Evolutionary conservation across 2,113 vertebrate genomes (phyloP).

Genomic region (Penelope pileata): DNA sequence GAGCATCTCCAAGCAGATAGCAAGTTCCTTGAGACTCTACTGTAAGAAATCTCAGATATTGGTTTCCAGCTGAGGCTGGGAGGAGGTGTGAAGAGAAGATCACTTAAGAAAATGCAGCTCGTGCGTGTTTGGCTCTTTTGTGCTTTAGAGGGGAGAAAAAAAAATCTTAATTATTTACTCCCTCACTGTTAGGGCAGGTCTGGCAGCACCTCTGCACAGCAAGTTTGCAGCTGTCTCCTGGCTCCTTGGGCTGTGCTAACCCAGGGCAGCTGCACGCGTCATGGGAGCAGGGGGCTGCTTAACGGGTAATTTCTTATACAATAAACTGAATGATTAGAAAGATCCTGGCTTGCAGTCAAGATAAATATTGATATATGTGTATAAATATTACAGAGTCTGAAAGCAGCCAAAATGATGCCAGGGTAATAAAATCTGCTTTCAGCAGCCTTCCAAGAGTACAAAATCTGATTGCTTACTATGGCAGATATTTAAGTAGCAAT

Average conservation of each 20-base stretch:
- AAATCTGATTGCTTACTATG: background rate
- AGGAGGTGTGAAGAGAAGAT: background rate
- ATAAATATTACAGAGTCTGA: background rate
- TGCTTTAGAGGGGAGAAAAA: background rate
- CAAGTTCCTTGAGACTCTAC: background rate
- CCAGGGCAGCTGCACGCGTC: background rate
- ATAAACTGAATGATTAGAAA: background rate
- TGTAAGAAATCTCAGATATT: background rate
- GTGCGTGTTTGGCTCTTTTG: background rate
- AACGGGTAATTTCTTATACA: background rate
- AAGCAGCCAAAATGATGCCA: background rate
- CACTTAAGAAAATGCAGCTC: background rate
- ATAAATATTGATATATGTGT: background rate
- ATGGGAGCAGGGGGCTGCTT: background rate
- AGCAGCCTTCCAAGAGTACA: background rate
- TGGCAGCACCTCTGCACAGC: background rate
- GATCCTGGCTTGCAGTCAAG: background rate
- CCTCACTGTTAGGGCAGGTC: background rate
- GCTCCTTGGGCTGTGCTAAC: background rate
- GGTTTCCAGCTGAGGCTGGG: background rate
- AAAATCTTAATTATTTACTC: background rate
- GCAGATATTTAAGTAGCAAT: background rate
- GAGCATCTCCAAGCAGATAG: background rate
- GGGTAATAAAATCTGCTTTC: background rate
- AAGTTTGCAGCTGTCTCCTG: background rate